phyloP scores from a whole-genome alignment of 2,113 vertebrate genomes.

The Hemichromis elongatus region DNA sequence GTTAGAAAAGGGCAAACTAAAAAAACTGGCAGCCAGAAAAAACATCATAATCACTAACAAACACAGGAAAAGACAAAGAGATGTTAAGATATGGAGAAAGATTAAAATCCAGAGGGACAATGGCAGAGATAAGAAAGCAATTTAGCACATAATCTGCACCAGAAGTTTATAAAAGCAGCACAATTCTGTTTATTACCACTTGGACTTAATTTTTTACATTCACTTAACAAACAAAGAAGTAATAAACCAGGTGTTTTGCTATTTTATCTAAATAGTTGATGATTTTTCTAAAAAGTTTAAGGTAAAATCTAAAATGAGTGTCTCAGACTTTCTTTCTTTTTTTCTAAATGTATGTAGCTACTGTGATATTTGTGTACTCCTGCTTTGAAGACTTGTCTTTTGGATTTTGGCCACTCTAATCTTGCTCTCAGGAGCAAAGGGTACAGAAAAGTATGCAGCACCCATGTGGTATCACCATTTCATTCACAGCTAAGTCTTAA shows the following conservation, averaged over 20 bases:
- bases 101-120: constrained; percentile 11
- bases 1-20: background rate
- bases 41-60: background rate
- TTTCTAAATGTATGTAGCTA: background rate
- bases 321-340: background rate
- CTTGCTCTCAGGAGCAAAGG: background rate
- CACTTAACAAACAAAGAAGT: background rate
- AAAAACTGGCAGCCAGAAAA: background rate
- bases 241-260: background rate
- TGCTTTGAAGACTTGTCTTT: background rate
- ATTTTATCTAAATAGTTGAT: background rate
- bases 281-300: background rate
- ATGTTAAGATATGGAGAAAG: background rate
- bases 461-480: background rate
- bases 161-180: background rate
- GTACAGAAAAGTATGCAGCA: background rate
- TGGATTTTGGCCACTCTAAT: background rate
- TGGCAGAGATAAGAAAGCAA: constrained; percentile 14
- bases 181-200: background rate
- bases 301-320: background rate
- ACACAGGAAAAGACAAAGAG: background rate
- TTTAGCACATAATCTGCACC: constrained; percentile 22
- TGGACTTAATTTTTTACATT: background rate
- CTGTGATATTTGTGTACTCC: background rate
- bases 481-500: background rate